Evolutionary conservation across 2,113 vertebrate genomes (phyloP), one percentile per base, ranked within the genome.

Genomic region (Megaceryle torquata): DNA sequence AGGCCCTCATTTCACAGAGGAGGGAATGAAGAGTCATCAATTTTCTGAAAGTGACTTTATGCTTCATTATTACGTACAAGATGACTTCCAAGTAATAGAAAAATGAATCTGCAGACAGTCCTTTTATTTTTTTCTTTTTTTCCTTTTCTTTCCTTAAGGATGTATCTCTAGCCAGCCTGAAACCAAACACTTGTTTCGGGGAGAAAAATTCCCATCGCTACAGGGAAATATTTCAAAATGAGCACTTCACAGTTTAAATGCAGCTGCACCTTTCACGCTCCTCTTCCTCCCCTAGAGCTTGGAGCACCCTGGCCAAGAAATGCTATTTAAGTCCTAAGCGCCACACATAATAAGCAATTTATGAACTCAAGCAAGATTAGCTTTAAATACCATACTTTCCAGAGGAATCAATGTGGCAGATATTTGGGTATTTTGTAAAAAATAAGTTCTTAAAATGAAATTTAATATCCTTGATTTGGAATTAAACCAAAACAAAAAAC

Each of bases 1-100:
- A 67, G 94, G 80, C 89, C 84, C 79, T 95, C 89, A 82, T 96
- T 96, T 95, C 70, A 92, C 61, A 92, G 78, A 92, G 74, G 29
- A 89, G 67, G 1, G 13, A 92, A 93, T 3, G 2, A 88, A 93
- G 87, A 91, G 71, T 91, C 96, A 95, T 95, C 95, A 89, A 77
- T 97, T 96, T 96, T 88, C 92, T 88, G 63, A 87, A 95, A 95
- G 96, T 95, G 95, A 95, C 93, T 96, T 94, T 80, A 96, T 94
- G 95, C 91, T 94, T 96, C 87, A 81, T 95, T 97, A 96, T 95
- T 95, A 92, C 84, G 95, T 82, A 96, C 94, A 95, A 88, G 94
- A 92, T 94, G 92, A 96, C 77, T 95, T 95, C 93, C 88, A 94
- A 94, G 91, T 96, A 96, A 96, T 92, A 89, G 83, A 91, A 95